Base-by-base conservation (phyloP, 2,888 invertebrate species). In the Chrysopilus asiliformis region DNA sequence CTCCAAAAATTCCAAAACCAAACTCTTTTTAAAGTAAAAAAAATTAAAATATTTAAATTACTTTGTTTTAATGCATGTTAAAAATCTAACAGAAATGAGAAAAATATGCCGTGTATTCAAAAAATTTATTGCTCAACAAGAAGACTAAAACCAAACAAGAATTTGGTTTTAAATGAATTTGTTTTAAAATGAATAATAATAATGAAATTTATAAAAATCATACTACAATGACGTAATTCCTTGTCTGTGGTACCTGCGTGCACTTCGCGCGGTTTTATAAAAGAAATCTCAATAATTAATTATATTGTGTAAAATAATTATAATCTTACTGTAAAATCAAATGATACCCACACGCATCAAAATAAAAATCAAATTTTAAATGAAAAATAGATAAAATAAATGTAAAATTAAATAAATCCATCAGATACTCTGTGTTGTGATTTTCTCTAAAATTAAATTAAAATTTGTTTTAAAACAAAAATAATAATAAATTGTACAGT, bases 231-330 rank as follows among this genome's bases (percentile, higher is more conserved):
- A 40, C 40, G 40, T 40, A 40, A 36, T 40, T 41, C 41, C 41
- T 41, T 41, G 34, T 38, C 41, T 35, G 37, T 40, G 35, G 41
- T 41, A 39, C 39, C 40, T 40, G 31, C 36, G 39, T 36, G 39
- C 39, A 34, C 15, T 32, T 36, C 31, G 40, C 40, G 33, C 36
- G 38, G 34, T 27, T 27, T 27, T 27, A 34, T 19, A 26, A 27
- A 19, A 8, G 19, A 27, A 34, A 16, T 16, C 8, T 10, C 3
- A 19, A 32, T 19, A 7, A 26, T 26, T 26, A 26, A 26, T 13
- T 14, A 10, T 13, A 26, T n/a, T n/a, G n/a, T n/a, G n/a, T n/a
- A n/a, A n/a, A n/a, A n/a, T n/a, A n/a, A n/a, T n/a, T n/a, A n/a
- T n/a, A n/a, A n/a, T n/a, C n/a, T n/a, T n/a, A n/a, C n/a, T n/a